Evolutionary conservation across 2,888 invertebrate genomes (phyloP), one percentile per base, ranked within the genome.

Genomic region (Chrysolina haemoptera): DNA sequence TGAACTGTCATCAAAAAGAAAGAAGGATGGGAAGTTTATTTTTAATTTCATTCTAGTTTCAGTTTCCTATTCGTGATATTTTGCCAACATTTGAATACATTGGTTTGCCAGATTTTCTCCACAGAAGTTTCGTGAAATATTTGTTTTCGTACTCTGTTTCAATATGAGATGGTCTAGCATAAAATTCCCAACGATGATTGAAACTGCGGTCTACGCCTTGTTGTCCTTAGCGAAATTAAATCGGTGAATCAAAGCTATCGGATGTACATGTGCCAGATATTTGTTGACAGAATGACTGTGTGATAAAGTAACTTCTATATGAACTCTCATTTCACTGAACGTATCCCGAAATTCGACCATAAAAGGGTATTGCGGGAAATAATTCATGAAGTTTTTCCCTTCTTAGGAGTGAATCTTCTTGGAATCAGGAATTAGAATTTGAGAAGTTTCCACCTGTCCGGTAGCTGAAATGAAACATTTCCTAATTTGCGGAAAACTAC

Each of bases 21-120:
- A 67, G 53, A 18, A 53, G 22, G 67, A 67, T 67, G 40, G 67
- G n/a, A 67, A 55, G 41, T 67, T 67, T 67, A 67, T 67, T 53
- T 67, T 53, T 67, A 41, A 67, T 67, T 66, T 18, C 20, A 40
- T 40, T 5, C 20, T 20, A 18, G 67, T 55, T 67, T 67, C 22
- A 40, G 18, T 55, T 55, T 35, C 35, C 40, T 18, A n/a, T 67
- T 18, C 53, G 40, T 55, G 67, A 67, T 35, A 67, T 67, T 53
- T 40, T 67, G 67, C 67, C 67, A 67, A 67, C 67, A 53, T 67
- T 67, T 67, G 67, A 48, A 67, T 53, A 67, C 53, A 53, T 67
- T 9, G 53, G 35, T 53, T 41, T 53, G 67, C 67, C 67, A 67
- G 53, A 16, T 18, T 67, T 35, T 67, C 27, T 53, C 41, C 16